A percentile compares a stretch with the other conserved stretches of the same genome.
These are phyloP conservation scores for Bergia sp. DNA, from an alignment of 92 coral and sea anemone species.

Conservation along the genomic window DNA sequence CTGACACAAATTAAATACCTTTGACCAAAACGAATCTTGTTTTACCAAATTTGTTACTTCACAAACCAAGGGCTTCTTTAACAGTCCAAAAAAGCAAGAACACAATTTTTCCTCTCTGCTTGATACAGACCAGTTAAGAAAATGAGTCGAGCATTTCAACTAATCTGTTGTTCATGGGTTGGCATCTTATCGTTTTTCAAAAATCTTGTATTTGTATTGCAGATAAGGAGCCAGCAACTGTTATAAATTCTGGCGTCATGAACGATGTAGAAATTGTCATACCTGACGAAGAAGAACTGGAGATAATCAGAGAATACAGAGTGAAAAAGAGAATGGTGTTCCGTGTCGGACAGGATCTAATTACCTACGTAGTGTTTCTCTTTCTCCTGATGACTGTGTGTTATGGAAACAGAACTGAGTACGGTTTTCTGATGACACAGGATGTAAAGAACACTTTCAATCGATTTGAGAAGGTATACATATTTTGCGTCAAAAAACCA, in stretches of 20 bases:
- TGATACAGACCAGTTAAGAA: too few species aligned
- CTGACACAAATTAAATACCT: too few species aligned
- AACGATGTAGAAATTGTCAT: constrained; percentile 15
- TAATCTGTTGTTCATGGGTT: too few species aligned
- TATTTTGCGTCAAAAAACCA: too few species aligned
- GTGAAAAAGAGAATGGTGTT: constrained; percentile 75
- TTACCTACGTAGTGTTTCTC: constrained; percentile 57
- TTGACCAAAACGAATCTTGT: too few species aligned
- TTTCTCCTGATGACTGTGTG: constrained; percentile 67
- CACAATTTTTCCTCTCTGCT: too few species aligned
- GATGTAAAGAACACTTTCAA: constrained; percentile 61
- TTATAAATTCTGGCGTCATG: background rate
- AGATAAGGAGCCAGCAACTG: background rate
- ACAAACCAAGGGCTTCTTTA: too few species aligned
- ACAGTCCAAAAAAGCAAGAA: too few species aligned
- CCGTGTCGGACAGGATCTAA: constrained; percentile 56
- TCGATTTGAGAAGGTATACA: constrained; percentile 63
- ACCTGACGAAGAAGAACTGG: constrained; percentile 44
- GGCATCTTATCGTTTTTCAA: too few species aligned
- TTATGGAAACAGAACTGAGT: constrained; percentile 78
- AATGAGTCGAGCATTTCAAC: too few species aligned
- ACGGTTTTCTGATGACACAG: constrained; percentile 72
- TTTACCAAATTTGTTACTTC: too few species aligned
- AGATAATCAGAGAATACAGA: constrained; percentile 59
- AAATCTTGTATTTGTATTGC: background rate